Evolutionary conservation across 2,888 invertebrate genomes (phyloP).

Genomic region (Amphipyra tragopoginis): DNA sequence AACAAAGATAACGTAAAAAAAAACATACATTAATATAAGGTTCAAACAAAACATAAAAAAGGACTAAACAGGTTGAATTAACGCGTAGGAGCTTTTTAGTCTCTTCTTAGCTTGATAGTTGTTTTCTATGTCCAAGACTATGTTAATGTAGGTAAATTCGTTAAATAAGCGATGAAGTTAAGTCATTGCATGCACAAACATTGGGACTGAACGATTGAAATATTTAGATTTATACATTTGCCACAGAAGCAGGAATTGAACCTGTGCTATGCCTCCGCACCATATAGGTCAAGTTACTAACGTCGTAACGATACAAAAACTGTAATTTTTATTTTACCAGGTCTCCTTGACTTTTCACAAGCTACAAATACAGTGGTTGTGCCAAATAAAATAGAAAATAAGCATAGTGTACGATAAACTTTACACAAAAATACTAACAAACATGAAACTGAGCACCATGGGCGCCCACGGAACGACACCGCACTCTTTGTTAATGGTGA

Average conservation of each 20-base stretch:
- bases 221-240: too few species aligned
- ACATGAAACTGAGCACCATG: slow-evolving; percentile 57
- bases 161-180: too few species aligned
- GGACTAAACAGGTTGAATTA: too few species aligned
- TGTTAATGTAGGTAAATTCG: too few species aligned
- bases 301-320: background rate
- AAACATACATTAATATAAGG: too few species aligned
- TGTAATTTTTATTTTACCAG: slow-evolving; percentile 36
- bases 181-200: too few species aligned
- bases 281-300: background rate
- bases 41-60: too few species aligned
- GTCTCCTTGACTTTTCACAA: slow-evolving; percentile 18
- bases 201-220: too few species aligned
- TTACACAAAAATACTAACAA: slow-evolving; percentile 36
- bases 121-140: too few species aligned
- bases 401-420: slow-evolving; percentile 7
- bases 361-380: slow-evolving; percentile 38
- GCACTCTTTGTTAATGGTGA: slow-evolving; percentile 68
- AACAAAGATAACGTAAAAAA: background rate
- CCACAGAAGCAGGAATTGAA: too few species aligned
- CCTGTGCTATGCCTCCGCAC: background rate
- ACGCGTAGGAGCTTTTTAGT: too few species aligned
- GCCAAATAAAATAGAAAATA: slow-evolving; percentile 42
- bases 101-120: too few species aligned
- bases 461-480: slow-evolving; percentile 55